A percentile compares a stretch with the other conserved stretches of the same genome.
Conservation (phyloP, 1,140 invertebrate species). For the Anastrepha obliqua region DNA sequence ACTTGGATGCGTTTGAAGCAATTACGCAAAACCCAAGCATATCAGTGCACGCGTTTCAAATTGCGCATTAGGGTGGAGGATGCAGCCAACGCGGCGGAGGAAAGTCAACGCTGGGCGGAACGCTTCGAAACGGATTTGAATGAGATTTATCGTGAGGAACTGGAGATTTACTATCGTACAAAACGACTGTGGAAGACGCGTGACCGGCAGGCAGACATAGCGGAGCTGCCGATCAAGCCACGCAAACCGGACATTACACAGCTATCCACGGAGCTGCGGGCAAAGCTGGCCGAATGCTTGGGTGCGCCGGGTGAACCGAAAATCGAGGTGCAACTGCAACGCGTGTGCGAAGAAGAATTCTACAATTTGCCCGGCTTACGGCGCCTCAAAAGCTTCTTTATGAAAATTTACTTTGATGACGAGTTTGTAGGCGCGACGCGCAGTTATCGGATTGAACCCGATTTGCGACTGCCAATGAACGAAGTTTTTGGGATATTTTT, state of each 20-base stretch:
- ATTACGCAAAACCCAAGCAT: slow-evolving; percentile 67
- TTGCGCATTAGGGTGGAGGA: slow-evolving; percentile 70
- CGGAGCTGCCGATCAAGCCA: slow-evolving; percentile 58
- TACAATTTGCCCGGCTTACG: slow-evolving; percentile 6
- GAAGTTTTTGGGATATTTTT: slow-evolving; percentile 66
- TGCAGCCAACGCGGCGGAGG: slow-evolving; percentile 57
- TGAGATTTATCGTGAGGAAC: slow-evolving; percentile 72
- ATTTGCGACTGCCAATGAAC: slow-evolving; percentile 68
- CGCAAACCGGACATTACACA: slow-evolving; percentile 69
- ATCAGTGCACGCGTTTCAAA: slow-evolving; percentile 71
- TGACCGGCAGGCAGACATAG: slow-evolving; percentile 51
- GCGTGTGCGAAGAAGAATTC: slow-evolving; percentile 60
- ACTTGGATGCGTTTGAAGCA: slow-evolving; percentile 74
- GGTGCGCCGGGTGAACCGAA: slow-evolving; percentile 76
- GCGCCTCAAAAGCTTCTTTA: slow-evolving; percentile 65
- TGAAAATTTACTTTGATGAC: slow-evolving; percentile 67
- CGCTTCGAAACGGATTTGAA: slow-evolving; percentile 70
- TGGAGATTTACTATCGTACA: slow-evolving; percentile 67
- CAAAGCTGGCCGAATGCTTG: slow-evolving; percentile 73
- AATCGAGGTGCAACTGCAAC: slow-evolving; percentile 73
- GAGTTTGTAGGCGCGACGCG: slow-evolving; percentile 66
- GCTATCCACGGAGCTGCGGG: slow-evolving; percentile 66
- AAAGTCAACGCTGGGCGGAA: slow-evolving; percentile 62
- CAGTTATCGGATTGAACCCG: slow-evolving; percentile 69
- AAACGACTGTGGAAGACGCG: slow-evolving; percentile 63